Percentiles rank a stretch among this genome's conserved stretches.
phyloP scores from a whole-genome alignment of 2,797 vertebrate genomes.

The Pangasius macronema region DNA sequence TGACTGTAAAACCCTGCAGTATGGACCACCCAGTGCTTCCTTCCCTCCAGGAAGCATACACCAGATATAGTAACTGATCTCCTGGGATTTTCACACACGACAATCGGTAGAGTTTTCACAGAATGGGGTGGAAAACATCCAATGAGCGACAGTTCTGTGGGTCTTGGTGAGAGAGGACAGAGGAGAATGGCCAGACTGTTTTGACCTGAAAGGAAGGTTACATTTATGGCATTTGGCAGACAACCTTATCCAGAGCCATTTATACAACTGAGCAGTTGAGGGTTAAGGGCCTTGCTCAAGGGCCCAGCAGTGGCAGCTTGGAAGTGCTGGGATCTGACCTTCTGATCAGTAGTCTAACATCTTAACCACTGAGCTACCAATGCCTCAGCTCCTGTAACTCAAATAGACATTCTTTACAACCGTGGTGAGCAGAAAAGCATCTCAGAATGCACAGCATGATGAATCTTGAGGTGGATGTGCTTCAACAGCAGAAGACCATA shows the following conservation, averaged over 20 bases:
- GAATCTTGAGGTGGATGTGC: background rate
- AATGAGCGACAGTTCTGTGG: background rate
- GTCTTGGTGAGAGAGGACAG: background rate
- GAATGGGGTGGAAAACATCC: background rate
- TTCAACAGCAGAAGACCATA: background rate
- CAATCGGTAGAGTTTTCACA: background rate
- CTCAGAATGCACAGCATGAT: background rate
- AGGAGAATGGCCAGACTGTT: background rate
- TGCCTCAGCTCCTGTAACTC: background rate
- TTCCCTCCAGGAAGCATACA: background rate
- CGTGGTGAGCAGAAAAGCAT: background rate
- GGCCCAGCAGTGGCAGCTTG: no score
- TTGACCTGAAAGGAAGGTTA: background rate
- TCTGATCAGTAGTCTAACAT: no score
- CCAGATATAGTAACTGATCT: background rate
- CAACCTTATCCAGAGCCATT: background rate
- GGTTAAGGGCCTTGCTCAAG: no score
- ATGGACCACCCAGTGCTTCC: background rate
- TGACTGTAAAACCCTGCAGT: background rate
- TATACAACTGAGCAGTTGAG: no score
- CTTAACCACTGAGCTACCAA: no score
- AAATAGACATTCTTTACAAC: background rate
- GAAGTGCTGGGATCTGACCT: no score
- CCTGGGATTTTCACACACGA: background rate
- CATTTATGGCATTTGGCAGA: no score